phyloP scores from a whole-genome alignment of 2,888 invertebrate species.

The Liposcelis brunnea region DNA sequence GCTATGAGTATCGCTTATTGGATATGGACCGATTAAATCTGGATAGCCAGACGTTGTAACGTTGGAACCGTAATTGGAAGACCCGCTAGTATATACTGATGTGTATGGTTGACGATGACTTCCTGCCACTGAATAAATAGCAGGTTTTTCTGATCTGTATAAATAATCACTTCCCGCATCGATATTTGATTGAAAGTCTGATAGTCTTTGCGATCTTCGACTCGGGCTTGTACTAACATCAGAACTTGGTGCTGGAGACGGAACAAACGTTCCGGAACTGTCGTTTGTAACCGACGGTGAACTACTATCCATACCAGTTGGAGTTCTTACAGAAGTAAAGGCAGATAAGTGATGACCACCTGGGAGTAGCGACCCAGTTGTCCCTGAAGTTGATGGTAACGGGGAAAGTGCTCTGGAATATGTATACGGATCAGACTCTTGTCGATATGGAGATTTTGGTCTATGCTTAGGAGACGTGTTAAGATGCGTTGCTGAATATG shows the following conservation, averaged over 20 bases:
- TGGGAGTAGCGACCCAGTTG: constrained; percentile 14
- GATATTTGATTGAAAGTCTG: too few relatives aligned
- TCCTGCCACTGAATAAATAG: constrained; percentile 59
- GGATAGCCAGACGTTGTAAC: constrained; percentile 38
- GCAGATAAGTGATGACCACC: constrained; percentile 33
- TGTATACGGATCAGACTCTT: constrained; percentile 15
- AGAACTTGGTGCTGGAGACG: constrained; percentile 33
- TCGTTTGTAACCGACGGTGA: constrained; percentile 21
- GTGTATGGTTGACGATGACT: constrained; percentile 52
- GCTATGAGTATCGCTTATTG: constrained; percentile 29
- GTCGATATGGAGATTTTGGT: constrained; percentile 7
- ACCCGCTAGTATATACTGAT: constrained; percentile 53
- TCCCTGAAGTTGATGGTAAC: not conserved
- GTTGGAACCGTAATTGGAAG: constrained; percentile 40
- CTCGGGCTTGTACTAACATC: constrained; percentile 34
- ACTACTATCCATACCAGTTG: constrained; percentile 28
- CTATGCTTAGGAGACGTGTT: constrained; percentile 2
- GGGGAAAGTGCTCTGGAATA: constrained; percentile 8
- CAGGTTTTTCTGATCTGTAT: constrained; percentile 37
- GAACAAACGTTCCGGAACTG: constrained; percentile 33
- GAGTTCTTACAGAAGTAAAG: constrained; percentile 35
- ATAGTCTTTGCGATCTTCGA: constrained; percentile 24
- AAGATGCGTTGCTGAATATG: not conserved
- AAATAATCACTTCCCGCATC: constrained; percentile 24
- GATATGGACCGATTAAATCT: constrained; percentile 44